Base-by-base conservation (phyloP, 1,140 invertebrate genomes). In the Trinorchestia longiramus region DNA sequence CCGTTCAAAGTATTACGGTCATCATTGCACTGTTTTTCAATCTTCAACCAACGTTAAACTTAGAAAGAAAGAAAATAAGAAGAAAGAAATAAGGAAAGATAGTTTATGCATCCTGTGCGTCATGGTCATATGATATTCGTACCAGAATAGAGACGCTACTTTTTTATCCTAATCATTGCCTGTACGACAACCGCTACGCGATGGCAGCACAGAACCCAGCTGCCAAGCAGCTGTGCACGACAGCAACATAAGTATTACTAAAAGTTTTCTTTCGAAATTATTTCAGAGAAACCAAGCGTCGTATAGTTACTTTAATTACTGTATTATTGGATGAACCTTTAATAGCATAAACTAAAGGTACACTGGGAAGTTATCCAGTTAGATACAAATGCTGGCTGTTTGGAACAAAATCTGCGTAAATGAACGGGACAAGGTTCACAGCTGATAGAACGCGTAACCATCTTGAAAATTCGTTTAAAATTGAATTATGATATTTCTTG, bases 221-320 rank as follows among this genome's bases (percentile, higher is more conserved):
- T 94, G 92, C 92, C 92, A 47, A 45, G 92, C 92, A 94, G 92
- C 92, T 94, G 92, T 94, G 92, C 47, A 94, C 92, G 92, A 94
- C 28, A 47, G 17, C 43, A 94, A 19, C 28, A 36, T 90, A 41
- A 90, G 43, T 43, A 42, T 90, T 90, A 28, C 88, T 90, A 11
- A 42, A 42, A 90, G 47, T 77, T 3, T 23, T 15, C 1, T 23
- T 77, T 77, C 62, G 11, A 36, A 3, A 19, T 36, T 19, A 77
- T 77, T 77, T 77, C 28, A 11, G 62, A 36, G 15, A 77, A 3
- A 36, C 28, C 1, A 77, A 36, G 62, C 3, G 3, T 77, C 15
- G 1, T 23, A 77, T 19, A 15, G 28, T 77, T 11, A 3, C 15
- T 77, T 77, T 3, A 19, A 36, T 77, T 11, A 77, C 62, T 77